A percentile compares a stretch with the other conserved stretches of the same genome.
phyloP scores from a whole-genome alignment of 1,140 invertebrate genomes.

The Mizuhopecten yessoensis region DNA sequence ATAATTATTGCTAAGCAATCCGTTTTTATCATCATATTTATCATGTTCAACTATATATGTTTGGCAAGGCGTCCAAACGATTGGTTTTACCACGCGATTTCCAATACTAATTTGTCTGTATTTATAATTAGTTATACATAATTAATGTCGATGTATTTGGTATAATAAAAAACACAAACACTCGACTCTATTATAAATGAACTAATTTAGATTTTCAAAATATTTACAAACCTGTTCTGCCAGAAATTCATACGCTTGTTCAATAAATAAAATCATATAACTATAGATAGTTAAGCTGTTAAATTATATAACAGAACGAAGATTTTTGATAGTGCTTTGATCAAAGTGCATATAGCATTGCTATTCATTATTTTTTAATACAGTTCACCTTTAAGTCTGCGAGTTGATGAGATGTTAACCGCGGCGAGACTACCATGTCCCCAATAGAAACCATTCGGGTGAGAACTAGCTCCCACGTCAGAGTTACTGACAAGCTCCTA shows the following conservation, averaged over 20 bases:
- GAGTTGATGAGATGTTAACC: neutral
- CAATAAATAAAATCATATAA: neutral
- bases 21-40: too few species aligned
- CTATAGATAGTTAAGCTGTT: neutral
- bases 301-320: neutral
- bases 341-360: neutral
- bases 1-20: too few species aligned
- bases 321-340: neutral
- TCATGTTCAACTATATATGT: too few species aligned
- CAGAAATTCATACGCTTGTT: neutral
- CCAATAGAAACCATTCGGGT: neutral
- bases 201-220: too few species aligned
- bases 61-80: too few species aligned
- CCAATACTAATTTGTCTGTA: too few species aligned
- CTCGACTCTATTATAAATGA: too few species aligned
- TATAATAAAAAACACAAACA: too few species aligned
- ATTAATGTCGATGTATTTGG: too few species aligned
- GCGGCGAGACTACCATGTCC: neutral
- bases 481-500: conserved; percentile 4
- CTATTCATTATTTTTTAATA: neutral
- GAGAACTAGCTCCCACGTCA: neutral
- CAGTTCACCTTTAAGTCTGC: neutral
- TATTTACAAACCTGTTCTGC: too few species aligned
- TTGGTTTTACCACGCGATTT: too few species aligned
- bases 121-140: too few species aligned